phyloP scores from a whole-genome alignment of 2,888 invertebrate species.

The Xestia sexstrigata region DNA sequence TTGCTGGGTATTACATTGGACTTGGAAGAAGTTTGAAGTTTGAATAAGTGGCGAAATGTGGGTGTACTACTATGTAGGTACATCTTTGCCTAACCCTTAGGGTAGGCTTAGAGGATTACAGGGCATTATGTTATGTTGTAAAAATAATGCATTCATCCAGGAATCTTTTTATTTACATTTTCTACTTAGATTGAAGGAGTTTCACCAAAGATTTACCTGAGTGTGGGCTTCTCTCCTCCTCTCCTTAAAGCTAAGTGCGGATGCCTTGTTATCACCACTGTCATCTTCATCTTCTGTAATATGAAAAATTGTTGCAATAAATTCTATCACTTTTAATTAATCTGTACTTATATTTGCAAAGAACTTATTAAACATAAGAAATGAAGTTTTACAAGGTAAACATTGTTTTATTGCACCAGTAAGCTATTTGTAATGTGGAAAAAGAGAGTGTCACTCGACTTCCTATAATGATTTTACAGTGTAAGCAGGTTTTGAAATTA shows the following conservation, averaged over 20 bases:
- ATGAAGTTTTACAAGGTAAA: not conserved
- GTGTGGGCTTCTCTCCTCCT: slow-evolving; percentile 98
- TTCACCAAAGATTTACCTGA: slow-evolving; percentile 77
- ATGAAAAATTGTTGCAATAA: slow-evolving; percentile 24
- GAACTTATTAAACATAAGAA: not conserved
- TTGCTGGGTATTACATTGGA: too few species aligned
- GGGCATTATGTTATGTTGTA: too few species aligned
- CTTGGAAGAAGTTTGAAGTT: too few species aligned
- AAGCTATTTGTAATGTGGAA: not conserved
- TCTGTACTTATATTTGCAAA: not conserved
- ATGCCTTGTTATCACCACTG: slow-evolving; percentile 90
- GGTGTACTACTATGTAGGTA: too few species aligned
- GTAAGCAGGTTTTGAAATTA: not conserved
- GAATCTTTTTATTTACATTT: not conserved
- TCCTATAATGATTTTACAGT: not conserved
- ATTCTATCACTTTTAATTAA: not conserved
- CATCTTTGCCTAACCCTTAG: too few species aligned
- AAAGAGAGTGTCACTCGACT: not conserved
- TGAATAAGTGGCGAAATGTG: too few species aligned
- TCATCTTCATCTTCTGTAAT: slow-evolving; percentile 91
- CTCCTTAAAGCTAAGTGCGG: slow-evolving; percentile 96
- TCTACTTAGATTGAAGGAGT: not conserved
- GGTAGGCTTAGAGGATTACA: too few species aligned
- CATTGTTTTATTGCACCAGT: not conserved
- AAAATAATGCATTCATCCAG: not conserved